phyloP scores from a whole-genome alignment of 2,113 vertebrate species.

The Glareola pratincola region DNA sequence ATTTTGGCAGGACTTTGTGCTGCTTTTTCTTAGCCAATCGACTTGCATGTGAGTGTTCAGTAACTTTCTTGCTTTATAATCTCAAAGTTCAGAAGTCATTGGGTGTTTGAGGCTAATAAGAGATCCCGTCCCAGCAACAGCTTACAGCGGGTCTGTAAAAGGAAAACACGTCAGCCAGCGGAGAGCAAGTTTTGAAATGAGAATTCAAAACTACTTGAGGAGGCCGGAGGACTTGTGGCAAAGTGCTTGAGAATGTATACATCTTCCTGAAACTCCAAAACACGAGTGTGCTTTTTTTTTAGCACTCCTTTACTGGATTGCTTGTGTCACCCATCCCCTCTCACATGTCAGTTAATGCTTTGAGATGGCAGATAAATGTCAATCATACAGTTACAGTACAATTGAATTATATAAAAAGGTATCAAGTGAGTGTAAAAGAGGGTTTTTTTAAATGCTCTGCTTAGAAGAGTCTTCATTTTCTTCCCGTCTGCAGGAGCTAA shows the following conservation, averaged over 20 bases:
- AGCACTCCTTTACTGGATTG: background rate
- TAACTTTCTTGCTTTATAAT: constrained; percentile 56
- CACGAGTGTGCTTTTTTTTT: background rate
- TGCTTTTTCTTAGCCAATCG: constrained; percentile 57
- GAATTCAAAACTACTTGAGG: background rate
- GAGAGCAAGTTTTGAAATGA: background rate
- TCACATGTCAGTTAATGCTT: background rate
- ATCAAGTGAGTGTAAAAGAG: background rate
- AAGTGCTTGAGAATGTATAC: background rate
- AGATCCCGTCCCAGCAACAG: background rate
- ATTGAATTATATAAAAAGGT: background rate
- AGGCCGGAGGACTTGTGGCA: background rate
- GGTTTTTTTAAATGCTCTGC: background rate
- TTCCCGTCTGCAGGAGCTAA: background rate
- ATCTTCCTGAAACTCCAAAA: background rate
- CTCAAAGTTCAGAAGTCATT: constrained; percentile 36
- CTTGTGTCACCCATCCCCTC: background rate
- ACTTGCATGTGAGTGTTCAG: constrained; percentile 19
- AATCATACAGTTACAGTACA: background rate
- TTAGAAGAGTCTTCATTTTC: background rate
- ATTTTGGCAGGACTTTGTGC: constrained; percentile 71
- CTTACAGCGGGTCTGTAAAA: rapidly evolving
- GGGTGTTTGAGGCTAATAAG: background rate
- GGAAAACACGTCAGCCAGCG: background rate
- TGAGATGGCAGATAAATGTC: background rate